Percentiles rank a stretch among this genome's conserved stretches.
Conservation (phyloP, 1,140 invertebrate genomes). For the Drosophila teissieri region DNA sequence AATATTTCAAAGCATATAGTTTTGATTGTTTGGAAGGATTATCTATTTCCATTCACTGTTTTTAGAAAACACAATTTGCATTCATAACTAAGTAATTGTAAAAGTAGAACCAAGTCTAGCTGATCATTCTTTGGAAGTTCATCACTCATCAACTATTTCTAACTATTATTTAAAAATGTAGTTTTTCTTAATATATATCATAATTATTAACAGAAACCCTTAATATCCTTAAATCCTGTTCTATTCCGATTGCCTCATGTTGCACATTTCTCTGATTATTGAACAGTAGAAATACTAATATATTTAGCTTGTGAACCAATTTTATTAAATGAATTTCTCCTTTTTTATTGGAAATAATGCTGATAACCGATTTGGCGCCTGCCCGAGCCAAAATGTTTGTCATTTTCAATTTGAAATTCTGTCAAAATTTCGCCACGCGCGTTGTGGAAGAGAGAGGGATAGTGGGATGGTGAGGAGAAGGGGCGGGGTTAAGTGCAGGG, state of each 20-base stretch:
- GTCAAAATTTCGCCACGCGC: conserved; percentile 16
- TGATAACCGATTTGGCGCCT: conserved; percentile 27
- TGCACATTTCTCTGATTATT: background rate
- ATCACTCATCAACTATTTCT: no score
- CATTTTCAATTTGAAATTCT: conserved; percentile 69
- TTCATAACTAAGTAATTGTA: no score
- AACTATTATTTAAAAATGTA: no score
- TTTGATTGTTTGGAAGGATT: no score
- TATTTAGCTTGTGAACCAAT: conserved; percentile 63
- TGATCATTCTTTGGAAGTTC: no score
- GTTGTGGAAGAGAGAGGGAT: no score
- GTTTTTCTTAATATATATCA: no score
- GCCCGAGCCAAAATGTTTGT: conserved; percentile 26
- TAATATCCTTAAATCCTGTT: no score
- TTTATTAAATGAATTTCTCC: conserved; percentile 45
- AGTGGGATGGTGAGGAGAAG: background rate
- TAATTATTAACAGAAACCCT: no score
- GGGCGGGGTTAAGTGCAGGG: background rate
- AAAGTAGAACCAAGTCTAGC: no score
- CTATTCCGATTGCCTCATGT: background rate
- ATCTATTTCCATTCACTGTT: no score
- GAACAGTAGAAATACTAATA: background rate
- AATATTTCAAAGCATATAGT: background rate
- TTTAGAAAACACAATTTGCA: no score
- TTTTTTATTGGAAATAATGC: conserved; percentile 30